Conservation (phyloP, 2,113 vertebrate genomes). For the Aleadryas rufinucha region DNA sequence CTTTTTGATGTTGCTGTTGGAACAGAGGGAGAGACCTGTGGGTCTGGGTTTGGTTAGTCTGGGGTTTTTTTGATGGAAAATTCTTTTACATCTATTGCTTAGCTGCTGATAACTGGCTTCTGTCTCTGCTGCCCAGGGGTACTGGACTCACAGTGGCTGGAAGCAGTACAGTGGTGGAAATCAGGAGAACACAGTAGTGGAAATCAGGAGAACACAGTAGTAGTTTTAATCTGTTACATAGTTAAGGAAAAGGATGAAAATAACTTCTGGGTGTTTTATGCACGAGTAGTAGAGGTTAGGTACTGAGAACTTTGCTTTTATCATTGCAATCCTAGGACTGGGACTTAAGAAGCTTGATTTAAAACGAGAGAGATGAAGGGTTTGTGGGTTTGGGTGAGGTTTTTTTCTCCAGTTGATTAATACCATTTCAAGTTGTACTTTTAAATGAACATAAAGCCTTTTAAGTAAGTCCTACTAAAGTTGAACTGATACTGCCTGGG, state of each 20-base stretch:
- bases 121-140: neutral
- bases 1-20: neutral
- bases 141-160: neutral
- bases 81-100: neutral
- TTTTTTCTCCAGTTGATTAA: rapidly evolving
- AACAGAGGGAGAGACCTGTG: neutral
- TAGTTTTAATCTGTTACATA: neutral
- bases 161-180: neutral
- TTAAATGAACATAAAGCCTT: neutral
- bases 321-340: neutral
- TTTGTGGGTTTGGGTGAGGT: neutral
- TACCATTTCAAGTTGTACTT: neutral
- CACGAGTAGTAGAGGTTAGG: neutral
- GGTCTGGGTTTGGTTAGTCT: neutral
- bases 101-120: neutral
- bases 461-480: neutral
- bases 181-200: neutral
- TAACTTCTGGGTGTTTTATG: neutral
- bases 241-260: neutral
- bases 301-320: neutral
- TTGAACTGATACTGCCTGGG: neutral
- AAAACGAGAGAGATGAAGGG: neutral
- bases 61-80: neutral
- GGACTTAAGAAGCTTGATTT: neutral
- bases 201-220: neutral